These are phyloP conservation scores for Vulpes ferrilata DNA, from an alignment of 2,113 vertebrate genomes.

Conservation along the genomic window DNA sequence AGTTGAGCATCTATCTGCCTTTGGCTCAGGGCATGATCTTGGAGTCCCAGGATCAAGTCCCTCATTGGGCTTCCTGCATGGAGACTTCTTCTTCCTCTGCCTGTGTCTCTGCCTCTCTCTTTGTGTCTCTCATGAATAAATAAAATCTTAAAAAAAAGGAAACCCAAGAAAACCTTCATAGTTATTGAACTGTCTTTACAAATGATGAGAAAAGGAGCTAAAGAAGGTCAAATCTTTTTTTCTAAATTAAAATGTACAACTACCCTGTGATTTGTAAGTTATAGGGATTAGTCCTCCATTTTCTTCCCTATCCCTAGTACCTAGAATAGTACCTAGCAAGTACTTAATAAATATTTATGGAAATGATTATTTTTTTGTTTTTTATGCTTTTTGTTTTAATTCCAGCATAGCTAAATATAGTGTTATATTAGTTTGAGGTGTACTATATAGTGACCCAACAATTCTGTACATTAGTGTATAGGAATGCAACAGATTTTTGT, in stretches of 20 bases:
- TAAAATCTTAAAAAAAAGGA: not conserved
- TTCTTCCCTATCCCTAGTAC: not conserved
- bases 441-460: not conserved
- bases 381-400: not conserved
- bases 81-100: no score
- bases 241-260: not conserved
- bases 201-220: not conserved
- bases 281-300: not conserved
- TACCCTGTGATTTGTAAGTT: not conserved
- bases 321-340: not conserved
- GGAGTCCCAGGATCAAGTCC: no score
- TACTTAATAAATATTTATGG: not conserved
- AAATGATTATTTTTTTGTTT: not conserved
- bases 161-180: not conserved
- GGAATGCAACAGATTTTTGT: not conserved
- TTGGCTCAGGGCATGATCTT: no score
- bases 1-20: no score
- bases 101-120: no score
- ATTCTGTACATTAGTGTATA: not conserved
- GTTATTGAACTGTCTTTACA: not conserved
- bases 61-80: no score
- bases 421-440: not conserved
- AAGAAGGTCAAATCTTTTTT: not conserved
- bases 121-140: no score
- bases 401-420: not conserved